These are phyloP conservation scores for Drosophila hawaiiensis DNA, from an alignment of 2,888 invertebrate genomes.

Conservation along the genomic window DNA sequence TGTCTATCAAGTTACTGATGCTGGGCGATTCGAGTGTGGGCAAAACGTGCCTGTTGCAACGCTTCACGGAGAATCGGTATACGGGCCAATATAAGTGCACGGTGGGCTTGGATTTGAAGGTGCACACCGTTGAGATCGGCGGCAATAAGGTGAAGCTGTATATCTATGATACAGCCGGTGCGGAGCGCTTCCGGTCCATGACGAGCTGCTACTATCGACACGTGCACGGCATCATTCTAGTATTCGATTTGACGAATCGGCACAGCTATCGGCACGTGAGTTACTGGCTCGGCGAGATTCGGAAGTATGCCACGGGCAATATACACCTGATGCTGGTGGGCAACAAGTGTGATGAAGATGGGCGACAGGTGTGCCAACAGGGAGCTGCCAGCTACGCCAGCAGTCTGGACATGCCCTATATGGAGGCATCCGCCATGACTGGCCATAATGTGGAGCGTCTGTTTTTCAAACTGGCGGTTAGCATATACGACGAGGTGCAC, in stretches of 20 bases:
- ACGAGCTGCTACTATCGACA: conserved; percentile 98
- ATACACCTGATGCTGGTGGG: conserved; percentile 99
- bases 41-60: conserved; percentile 97
- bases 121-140: conserved; percentile 99
- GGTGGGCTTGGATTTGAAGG: conserved; percentile 98
- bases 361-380: conserved; percentile 97
- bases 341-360: conserved; percentile 99
- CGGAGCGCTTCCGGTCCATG: conserved; percentile 97
- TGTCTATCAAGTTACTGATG: conserved; percentile 95
- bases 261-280: conserved; percentile 99
- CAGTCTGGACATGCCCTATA: conserved; percentile 99
- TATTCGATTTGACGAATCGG: conserved; percentile 98
- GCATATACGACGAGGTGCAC: conserved; percentile 12
- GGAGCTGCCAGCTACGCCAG: conserved; percentile 98
- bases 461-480: conserved; percentile 86
- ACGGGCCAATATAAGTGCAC: conserved; percentile 99
- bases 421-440: conserved; percentile 97
- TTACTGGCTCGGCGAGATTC: conserved; percentile 99
- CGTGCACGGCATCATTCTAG: conserved; percentile 98
- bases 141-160: conserved; percentile 97
- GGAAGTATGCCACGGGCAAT: conserved; percentile 97
- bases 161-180: conserved; percentile 98
- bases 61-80: conserved; percentile 99
- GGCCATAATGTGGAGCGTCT: conserved; percentile 99
- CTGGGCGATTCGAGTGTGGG: conserved; percentile 99